Evolutionary conservation across 1,140 invertebrate species (phyloP).

Genomic region (Sycobia sp.): DNA sequence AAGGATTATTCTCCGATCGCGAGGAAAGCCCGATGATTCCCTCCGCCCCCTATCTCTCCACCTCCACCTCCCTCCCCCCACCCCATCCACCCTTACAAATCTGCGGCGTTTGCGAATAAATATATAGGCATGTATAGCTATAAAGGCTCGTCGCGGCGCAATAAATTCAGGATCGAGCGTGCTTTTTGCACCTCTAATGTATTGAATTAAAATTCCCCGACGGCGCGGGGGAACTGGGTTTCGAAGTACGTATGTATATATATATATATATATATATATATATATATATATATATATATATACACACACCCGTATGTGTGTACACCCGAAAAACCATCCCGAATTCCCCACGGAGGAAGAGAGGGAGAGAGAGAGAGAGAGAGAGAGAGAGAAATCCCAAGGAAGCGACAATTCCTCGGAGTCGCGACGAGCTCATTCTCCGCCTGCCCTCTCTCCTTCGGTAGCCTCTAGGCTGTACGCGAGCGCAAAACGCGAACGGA

Average conservation of each 20-base stretch:
- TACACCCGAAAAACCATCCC: slow-evolving; percentile 19
- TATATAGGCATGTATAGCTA: too few relatives aligned
- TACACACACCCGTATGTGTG: too few relatives aligned
- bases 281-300: too few relatives aligned
- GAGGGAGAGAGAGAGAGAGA: not conserved
- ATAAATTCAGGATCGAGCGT: slow-evolving; percentile 22
- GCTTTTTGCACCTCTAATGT: slow-evolving; percentile 29
- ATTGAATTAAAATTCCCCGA: slow-evolving; percentile 35
- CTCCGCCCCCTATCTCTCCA: too few relatives aligned
- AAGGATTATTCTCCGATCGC: too few relatives aligned
- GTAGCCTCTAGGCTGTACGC: not conserved
- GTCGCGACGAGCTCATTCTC: not conserved
- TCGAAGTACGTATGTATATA: slow-evolving; percentile 23
- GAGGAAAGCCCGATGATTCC: too few relatives aligned
- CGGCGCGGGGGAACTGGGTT: too few relatives aligned
- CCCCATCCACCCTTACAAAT: too few relatives aligned
- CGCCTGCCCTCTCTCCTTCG: not conserved
- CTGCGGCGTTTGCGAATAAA: too few relatives aligned
- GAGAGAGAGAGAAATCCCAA: not conserved
- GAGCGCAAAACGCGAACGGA: not conserved
- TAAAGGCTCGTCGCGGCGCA: not conserved
- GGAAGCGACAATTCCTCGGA: not conserved
- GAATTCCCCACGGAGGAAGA: slow-evolving; percentile 4
- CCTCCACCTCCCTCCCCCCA: too few relatives aligned
- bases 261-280: too few relatives aligned